A percentile compares a stretch with the other conserved stretches of the same genome.
These are phyloP conservation scores for Pterocles orientalis DNA, from an alignment of 2,113 vertebrate species.

Conservation along the genomic window DNA sequence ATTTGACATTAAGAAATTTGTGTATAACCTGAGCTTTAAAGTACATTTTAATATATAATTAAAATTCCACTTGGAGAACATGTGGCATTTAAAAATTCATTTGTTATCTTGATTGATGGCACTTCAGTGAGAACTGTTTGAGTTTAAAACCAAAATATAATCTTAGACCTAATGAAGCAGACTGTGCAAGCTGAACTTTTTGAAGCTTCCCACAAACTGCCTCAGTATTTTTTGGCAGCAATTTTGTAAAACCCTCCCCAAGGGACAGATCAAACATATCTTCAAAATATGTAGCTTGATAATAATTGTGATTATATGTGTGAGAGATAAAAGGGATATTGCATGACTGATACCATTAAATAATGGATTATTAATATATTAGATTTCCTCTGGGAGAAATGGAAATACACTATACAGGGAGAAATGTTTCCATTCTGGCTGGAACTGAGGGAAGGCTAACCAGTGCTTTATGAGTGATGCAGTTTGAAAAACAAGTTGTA, in stretches of 20 bases:
- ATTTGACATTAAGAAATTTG: constrained; percentile 6
- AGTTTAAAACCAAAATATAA: constrained; percentile 37
- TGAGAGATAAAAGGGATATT: constrained; percentile 11
- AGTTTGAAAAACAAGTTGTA: neutral
- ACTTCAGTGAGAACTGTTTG: constrained; percentile 28
- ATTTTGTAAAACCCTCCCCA: neutral
- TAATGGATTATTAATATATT: neutral
- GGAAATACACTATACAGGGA: neutral
- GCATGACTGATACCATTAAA: neutral
- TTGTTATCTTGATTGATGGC: constrained; percentile 38
- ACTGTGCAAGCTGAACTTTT: neutral
- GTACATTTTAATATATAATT: constrained; percentile 10
- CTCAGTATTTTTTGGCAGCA: neutral
- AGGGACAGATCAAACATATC: neutral
- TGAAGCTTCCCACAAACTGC: constrained; percentile 20
- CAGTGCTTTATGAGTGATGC: neutral
- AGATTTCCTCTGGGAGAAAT: neutral
- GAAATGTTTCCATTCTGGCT: neutral
- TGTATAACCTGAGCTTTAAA: constrained; percentile 20
- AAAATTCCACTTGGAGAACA: constrained; percentile 44
- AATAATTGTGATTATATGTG: neutral
- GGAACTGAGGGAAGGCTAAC: neutral
- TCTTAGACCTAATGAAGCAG: constrained; percentile 21
- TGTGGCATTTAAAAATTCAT: constrained; percentile 30
- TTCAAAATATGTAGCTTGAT: neutral